Evolutionary conservation across 1,140 invertebrate genomes (phyloP), one percentile per base, ranked within the genome.

Genomic region (Habropoda laboriosa): DNA sequence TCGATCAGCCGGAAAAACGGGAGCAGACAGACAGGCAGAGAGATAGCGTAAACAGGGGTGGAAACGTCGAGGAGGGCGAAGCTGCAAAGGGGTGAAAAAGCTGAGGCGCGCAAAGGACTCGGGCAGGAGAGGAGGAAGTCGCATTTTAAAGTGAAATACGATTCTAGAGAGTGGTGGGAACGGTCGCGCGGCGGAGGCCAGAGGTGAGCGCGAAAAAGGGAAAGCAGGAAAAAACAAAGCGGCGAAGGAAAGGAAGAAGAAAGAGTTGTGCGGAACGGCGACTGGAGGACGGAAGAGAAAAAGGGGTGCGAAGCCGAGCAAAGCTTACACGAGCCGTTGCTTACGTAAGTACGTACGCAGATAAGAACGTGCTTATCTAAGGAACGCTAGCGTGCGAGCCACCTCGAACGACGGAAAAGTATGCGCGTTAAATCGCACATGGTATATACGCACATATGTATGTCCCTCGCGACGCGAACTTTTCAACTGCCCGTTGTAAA

Each of bases 311-410:
- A 67, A 71, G 53, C 38, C 35, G 24, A 61, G 58, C 64, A 49
- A 77, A 73, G 64, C 67, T 81, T 74, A 60, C 74, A 60, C 79
- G 79, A 83, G 51, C 70, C 45, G 64, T 40, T 79, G 82, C 82
- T 86, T 86, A 86, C 82, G 84, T 85, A 86, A 86, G 84, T 73
- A 79, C 38, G 66, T 70, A 70, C 61, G 70, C 47, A 79, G 84
- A 86, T 86, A 86, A 85, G 83, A 78, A 74, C 49, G 47, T 67
- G 70, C 83, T 86, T 86, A 86, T 86, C 84, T 75, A 57, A 81
- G 42, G 51, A 84, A 84, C 84, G 74, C 40, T 77, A 70, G 64
- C 42, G 60, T 81, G 47, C 74, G 63, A 80, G 57, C 68, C 55
- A 70, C 67, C 57, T 58, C 78, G 47, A 66, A 53, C 84, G 42